Evolutionary conservation across 2,113 vertebrate genomes (phyloP), one percentile per base, ranked within the genome.

Genomic region (Aldabrachelys gigantea): DNA sequence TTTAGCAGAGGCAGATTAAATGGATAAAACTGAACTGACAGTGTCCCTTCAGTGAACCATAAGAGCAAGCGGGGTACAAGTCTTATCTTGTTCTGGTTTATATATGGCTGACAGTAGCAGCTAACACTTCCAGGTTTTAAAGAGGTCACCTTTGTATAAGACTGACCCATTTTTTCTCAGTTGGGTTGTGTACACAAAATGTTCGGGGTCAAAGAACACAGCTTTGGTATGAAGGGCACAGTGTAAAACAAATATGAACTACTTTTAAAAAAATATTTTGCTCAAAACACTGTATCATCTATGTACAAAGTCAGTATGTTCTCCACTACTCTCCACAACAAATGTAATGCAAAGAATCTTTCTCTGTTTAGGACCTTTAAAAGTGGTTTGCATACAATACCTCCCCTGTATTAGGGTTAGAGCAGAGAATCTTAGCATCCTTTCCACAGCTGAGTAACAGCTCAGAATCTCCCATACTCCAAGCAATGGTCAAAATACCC

Each of bases 401-500:
- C 98, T 99, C 99, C 81, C 98, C 99, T 0, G 99, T 99, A 97
- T 99, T 99, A 79, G 99, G 99, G 93, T 99, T 99, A 95, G 99
- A 99, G 96, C 99, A 99, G 82, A 99, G 98, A 92, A 99, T 99
- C 96, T 99, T 98, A 95, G 98, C 98, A 98, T 99, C 99, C 94
- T 99, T 99, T 85, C 99, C 99, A 92, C 99, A 99, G 97, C 99
- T 99, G 81, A 99, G 98, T 0, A 99, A 98, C 95, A 99, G 97
- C 96, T 99, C 99, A 0, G 99, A 98, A 97, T 99, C 99, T 2
- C 99, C 99, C 97, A 98, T 91, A 89, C 99, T 99, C 99, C 99
- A 99, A 85, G 99, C 98, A 96, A 99, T 99, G 94, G 99, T 98
- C 96, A 99, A 95, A 92, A 99, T 93, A 9, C 99, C 99, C 94